These are phyloP conservation scores for Dryobotodes eremita DNA, from an alignment of 2,888 invertebrate genomes.

Conservation along the genomic window DNA sequence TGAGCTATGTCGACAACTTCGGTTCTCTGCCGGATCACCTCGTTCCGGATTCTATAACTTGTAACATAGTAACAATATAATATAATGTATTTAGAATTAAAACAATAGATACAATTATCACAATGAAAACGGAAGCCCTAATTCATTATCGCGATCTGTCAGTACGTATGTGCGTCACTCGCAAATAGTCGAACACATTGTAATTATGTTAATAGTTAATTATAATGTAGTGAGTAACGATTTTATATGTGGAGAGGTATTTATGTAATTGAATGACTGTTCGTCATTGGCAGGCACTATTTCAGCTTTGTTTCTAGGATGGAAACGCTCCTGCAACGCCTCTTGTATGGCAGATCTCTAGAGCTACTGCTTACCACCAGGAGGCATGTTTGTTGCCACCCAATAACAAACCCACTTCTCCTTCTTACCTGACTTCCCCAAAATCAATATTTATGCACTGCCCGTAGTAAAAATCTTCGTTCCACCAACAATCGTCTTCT, in stretches of 20 bases:
- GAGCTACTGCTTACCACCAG: background rate
- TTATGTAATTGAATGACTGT: background rate
- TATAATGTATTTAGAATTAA: slow-evolving; percentile 7
- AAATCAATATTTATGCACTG: too few species aligned
- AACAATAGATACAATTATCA: slow-evolving; percentile 54
- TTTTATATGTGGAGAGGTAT: background rate
- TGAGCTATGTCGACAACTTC: background rate
- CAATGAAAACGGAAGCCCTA: slow-evolving; percentile 70
- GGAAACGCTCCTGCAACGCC: background rate
- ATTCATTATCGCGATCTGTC: slow-evolving; percentile 72
- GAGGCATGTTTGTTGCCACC: too few species aligned
- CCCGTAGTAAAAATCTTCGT: too few species aligned
- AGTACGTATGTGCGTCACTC: slow-evolving; percentile 50
- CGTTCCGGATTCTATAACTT: background rate
- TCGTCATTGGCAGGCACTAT: background rate
- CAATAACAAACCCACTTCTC: too few species aligned
- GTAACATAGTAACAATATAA: slow-evolving; percentile 1
- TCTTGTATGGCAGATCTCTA: background rate
- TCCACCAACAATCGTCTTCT: too few species aligned
- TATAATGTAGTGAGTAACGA: slow-evolving; percentile 19
- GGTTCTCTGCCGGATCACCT: background rate
- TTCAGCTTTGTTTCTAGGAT: background rate
- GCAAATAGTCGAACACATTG: slow-evolving; percentile 42
- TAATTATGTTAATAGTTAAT: slow-evolving; percentile 49
- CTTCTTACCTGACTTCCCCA: too few species aligned